Evolutionary conservation across 1,140 invertebrate species (phyloP), one percentile per base, ranked within the genome.

Genomic region (Tribolium madens): DNA sequence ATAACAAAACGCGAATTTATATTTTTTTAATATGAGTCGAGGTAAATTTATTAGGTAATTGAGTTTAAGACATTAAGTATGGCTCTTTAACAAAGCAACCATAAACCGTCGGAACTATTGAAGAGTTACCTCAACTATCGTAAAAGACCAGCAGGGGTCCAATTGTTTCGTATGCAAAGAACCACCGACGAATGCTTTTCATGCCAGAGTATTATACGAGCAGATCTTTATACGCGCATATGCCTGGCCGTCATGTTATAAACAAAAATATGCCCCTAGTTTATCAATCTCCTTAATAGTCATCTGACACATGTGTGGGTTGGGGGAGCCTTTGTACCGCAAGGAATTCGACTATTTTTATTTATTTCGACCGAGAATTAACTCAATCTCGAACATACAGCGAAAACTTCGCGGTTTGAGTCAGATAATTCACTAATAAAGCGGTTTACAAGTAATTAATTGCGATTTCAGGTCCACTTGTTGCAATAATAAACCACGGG

Each of bases 121-220:
- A 78, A 80, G 52, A 74, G 50, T 47, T 64, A 50, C 53, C 57
- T 64, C 73, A 69, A 75, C 60, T 60, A 76, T 81, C 78, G 81
- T 81, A 78, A 80, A 78, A 78, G 76, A 70, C 76, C 81, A 60
- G 64, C 77, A 64, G 81, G 81, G 80, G 78, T 78, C 76, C 76
- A 78, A 81, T 82, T 81, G 80, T 81, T 80, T 81, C 73, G 79
- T 80, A 81, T 80, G 80, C 80, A 81, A 81, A 81, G 80, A 77
- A 77, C 52, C 72, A 75, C 80, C 80, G 80, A 77, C 79, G 57
- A 75, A 79, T 79, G 64, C 80, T 76, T 74, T 75, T 60, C 57
- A 68, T 69, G 74, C 57, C 70, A 15, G 15, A 50, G 46, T 72
- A 72, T 72, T 52, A 71, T 50, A 71, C 47, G 69, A 48, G 47